Evolutionary conservation across 2,888 invertebrate species (phyloP).

Genomic region (Fragum sueziense): DNA sequence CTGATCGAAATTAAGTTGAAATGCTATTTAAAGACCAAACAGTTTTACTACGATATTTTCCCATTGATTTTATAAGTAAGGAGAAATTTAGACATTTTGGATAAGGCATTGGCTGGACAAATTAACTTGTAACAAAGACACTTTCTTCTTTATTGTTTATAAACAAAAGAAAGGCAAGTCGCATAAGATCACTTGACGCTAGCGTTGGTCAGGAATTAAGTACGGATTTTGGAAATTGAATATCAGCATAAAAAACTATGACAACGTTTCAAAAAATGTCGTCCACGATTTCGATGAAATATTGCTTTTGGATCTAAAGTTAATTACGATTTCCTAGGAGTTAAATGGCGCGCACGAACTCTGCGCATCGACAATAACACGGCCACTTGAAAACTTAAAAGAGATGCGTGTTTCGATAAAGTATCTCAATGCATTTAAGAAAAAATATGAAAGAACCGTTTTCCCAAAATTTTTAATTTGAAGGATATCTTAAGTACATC

Average conservation of each 20-base stretch:
- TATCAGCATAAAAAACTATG: neutral
- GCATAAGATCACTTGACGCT: neutral
- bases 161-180: neutral
- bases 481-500: slow-evolving; percentile 18
- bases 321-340: slow-evolving; percentile 14
- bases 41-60: too few relatives aligned
- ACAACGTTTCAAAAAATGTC: slow-evolving; percentile 2
- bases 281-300: slow-evolving; percentile 1
- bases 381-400: slow-evolving; percentile 20
- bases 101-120: too few relatives aligned
- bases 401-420: slow-evolving; percentile 21
- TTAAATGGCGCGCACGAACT: slow-evolving; percentile 18
- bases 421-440: slow-evolving; percentile 5
- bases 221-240: neutral
- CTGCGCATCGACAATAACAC: slow-evolving; percentile 10
- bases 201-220: slow-evolving; percentile 9
- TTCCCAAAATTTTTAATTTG: slow-evolving; percentile 1
- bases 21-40: too few relatives aligned
- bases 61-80: too few relatives aligned
- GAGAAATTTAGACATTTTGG: too few relatives aligned
- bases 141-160: neutral
- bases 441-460: slow-evolving; percentile 11
- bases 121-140: too few relatives aligned
- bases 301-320: slow-evolving; percentile 11
- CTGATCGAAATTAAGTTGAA: too few relatives aligned